Evolutionary conservation across 2,113 vertebrate genomes (phyloP).

Genomic region (Leuciscus idus): DNA sequence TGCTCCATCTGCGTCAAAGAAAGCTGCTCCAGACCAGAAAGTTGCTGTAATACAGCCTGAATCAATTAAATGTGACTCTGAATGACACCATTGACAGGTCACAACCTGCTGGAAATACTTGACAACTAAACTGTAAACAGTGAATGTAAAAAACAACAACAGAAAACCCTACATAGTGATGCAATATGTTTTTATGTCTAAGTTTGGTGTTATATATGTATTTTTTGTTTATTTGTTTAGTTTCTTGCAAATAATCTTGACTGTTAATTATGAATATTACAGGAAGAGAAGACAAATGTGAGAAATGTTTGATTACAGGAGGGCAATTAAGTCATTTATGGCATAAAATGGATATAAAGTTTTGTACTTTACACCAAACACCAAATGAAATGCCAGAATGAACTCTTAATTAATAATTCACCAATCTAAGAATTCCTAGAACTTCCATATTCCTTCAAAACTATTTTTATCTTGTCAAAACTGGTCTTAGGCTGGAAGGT

Average conservation of each 20-base stretch:
- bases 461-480: not conserved
- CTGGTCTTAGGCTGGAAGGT: not conserved
- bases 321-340: not conserved
- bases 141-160: not conserved
- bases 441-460: not conserved
- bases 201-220: not conserved
- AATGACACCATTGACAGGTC: not conserved
- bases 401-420: not conserved
- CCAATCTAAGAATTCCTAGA: not conserved
- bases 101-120: not conserved
- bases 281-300: not conserved
- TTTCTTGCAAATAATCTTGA: not conserved
- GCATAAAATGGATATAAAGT: not conserved
- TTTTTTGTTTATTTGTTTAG: not conserved
- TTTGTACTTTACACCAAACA: not conserved
- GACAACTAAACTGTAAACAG: not conserved
- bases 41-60: not conserved
- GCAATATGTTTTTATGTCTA: not conserved
- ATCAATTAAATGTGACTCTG: slow-evolving; percentile 5
- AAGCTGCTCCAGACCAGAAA: not conserved
- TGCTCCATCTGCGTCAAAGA: slow-evolving; percentile 32
- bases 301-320: not conserved
- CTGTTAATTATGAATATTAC: not conserved
- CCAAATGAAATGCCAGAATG: not conserved
- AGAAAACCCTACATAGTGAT: not conserved